Base-by-base conservation (phyloP, 1,140 invertebrate species). In the Trichogramma pretiosum region DNA sequence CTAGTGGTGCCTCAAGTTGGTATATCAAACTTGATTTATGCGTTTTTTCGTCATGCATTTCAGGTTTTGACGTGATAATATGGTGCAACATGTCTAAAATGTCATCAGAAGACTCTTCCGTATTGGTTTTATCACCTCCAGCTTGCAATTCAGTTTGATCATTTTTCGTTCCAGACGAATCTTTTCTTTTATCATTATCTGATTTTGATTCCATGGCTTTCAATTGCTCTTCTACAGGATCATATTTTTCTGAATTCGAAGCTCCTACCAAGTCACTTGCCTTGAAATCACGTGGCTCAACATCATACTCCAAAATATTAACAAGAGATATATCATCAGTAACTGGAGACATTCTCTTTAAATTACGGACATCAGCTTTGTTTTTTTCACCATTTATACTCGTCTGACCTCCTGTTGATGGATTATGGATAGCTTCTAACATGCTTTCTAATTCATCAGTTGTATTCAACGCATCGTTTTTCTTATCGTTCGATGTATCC, bases 81-180 rank as follows among this genome's bases (percentile, higher is more conserved):
- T 82, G 81, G 34, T 82, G 78, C 11, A 82, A 64, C 70, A 83
- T 81, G 54, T 81, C 77, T 2, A 83, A 60, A 62, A 83, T 80
- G 56, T 82, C 80, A 56, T 84, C 80, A 22, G 81, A 77, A 3
- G 76, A 75, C 52, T 83, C 80, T 9, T 68, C 68, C 34, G 67
- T 53, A 23, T 63, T 19, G 14, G 44, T 22, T 62, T 60, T 30
- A 59, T 65, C 30, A 53, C 56, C 18, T 59, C 57, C 1, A 14
- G 38, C 7, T 5, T 23, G 37, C 9, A 37, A 16, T 41, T 36
- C 23, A 9, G 40, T 34, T 16, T 8, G 3, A 8, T 18, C 5
- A 18, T 18, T 21, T 35, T 40, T 30, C 2, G 48, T 16, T 8
- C 40, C 37, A 7, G 30, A 19, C 19, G 37, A 35, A 2, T 43